These are phyloP conservation scores for Cladopsammia gracilis DNA, from an alignment of 64 coral and sea anemone species.

Conservation along the genomic window DNA sequence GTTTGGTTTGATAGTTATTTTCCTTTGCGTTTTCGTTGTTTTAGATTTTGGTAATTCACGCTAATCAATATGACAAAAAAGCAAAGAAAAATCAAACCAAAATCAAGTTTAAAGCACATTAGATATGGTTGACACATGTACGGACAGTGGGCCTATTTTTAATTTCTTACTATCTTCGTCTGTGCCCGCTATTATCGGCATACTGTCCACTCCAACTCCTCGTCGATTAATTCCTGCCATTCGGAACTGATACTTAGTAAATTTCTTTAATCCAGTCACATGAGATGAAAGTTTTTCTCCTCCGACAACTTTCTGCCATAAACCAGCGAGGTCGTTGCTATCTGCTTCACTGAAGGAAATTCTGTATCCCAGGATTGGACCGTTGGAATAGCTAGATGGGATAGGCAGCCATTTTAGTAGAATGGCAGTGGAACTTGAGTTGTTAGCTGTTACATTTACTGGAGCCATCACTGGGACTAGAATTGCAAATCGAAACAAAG, in stretches of 20 bases:
- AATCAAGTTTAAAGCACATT: not conserved
- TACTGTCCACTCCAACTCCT: conserved; percentile 84
- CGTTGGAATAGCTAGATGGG: conserved; percentile 54
- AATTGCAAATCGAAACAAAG: conserved; percentile 1
- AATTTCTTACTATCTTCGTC: conserved; percentile 79
- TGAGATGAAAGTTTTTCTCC: conserved; percentile 19
- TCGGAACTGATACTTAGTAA: conserved; percentile 83
- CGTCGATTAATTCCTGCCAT: conserved; percentile 77
- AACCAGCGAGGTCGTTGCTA: not conserved
- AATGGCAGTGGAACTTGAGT: conserved; percentile 64
- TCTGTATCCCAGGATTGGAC: conserved; percentile 63
- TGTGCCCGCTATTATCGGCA: conserved; percentile 66
- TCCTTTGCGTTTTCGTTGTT: too few relatives aligned
- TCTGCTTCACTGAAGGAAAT: conserved; percentile 29
- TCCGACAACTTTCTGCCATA: conserved; percentile 1
- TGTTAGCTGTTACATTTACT: conserved; percentile 32
- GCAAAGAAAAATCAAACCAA: too few relatives aligned
- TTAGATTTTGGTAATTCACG: too few relatives aligned
- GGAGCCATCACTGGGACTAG: conserved; percentile 76
- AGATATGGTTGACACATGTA: not conserved
- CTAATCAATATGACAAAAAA: too few relatives aligned
- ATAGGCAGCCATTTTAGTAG: conserved; percentile 68
- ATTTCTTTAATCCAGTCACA: conserved; percentile 58
- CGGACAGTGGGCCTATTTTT: not conserved
- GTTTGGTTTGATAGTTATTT: too few relatives aligned